phyloP scores from a whole-genome alignment of 2,113 vertebrate genomes.

The Halcyon senegalensis region DNA sequence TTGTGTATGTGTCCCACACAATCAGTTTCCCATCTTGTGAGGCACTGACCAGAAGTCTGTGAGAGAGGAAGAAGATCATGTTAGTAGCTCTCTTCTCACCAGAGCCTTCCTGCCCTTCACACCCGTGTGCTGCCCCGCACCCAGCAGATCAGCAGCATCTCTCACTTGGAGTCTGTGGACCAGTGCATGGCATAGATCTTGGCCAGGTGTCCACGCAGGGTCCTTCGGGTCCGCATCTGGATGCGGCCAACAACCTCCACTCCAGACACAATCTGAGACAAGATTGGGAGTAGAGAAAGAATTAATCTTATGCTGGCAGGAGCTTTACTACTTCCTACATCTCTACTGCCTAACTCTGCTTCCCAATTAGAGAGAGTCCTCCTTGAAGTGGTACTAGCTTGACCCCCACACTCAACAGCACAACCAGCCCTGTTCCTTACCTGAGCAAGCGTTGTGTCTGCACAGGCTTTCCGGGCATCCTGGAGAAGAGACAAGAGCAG shows the following conservation, averaged over 20 bases:
- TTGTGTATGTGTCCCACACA: slow-evolving; percentile 95
- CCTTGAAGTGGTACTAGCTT: not conserved
- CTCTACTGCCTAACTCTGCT: not conserved
- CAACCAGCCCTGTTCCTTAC: slow-evolving; percentile 45
- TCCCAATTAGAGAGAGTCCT: not conserved
- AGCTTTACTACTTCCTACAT: not conserved
- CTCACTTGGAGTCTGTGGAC: slow-evolving; percentile 91
- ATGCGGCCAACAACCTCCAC: slow-evolving; percentile 84
- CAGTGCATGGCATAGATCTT: slow-evolving; percentile 99
- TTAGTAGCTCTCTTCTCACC: not conserved
- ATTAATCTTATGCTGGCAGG: not conserved
- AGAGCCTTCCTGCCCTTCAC: not conserved
- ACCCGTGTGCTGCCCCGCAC: not conserved
- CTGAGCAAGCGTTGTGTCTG: slow-evolving; percentile 89
- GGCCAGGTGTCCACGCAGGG: slow-evolving; percentile 91
- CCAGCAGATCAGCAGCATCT: not conserved
- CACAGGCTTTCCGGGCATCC: slow-evolving; percentile 91
- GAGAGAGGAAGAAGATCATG: not conserved
- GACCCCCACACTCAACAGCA: not conserved
- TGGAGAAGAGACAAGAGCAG: slow-evolving; percentile 54
- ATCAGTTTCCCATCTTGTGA: slow-evolving; percentile 98
- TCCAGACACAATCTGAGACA: slow-evolving; percentile 77
- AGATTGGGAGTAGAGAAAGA: not conserved
- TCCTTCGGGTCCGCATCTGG: slow-evolving; percentile 92
- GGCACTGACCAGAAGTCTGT: slow-evolving; percentile 93